Percentiles rank a stretch among this genome's conserved stretches.
These are phyloP conservation scores for Fistularia commersonii DNA, from an alignment of 2,797 vertebrate species.

Conservation along the genomic window DNA sequence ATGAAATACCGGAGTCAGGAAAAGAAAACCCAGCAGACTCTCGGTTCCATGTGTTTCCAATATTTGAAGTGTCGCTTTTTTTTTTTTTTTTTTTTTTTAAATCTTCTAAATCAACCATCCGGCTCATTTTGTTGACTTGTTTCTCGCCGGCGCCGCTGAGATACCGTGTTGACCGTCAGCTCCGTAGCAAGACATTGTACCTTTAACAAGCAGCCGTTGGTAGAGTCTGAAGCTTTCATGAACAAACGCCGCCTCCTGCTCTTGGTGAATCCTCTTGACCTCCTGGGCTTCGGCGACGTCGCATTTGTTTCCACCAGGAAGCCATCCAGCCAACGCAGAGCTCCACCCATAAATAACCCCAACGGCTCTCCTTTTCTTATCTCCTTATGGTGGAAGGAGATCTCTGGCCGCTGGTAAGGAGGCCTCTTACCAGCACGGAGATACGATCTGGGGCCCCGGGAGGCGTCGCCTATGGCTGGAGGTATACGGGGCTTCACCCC, in stretches of 20 bases:
- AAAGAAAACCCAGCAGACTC: too few species aligned
- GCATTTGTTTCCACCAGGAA: conserved; percentile 40
- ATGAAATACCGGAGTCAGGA: too few species aligned
- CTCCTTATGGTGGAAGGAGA: conserved; percentile 56
- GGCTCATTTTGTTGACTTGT: too few species aligned
- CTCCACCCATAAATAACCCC: conserved; percentile 41
- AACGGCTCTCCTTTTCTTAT: conserved; percentile 46
- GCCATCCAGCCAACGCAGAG: conserved; percentile 17
- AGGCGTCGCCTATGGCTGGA: conserved; percentile 60
- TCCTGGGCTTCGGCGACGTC: conserved; percentile 40
- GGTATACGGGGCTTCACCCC: conserved; percentile 67
- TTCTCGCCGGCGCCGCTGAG: too few species aligned
- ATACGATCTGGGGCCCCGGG: conserved; percentile 59
- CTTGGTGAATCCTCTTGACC: conserved; percentile 24
- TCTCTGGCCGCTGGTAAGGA: conserved; percentile 29
- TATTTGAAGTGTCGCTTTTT: too few species aligned
- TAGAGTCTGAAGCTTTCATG: too few species aligned
- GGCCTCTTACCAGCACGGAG: conserved; percentile 46
- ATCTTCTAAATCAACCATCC: too few species aligned
- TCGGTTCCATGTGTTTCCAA: too few species aligned
- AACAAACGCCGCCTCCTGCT: neutral
- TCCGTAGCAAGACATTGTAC: too few species aligned
- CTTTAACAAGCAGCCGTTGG: too few species aligned
- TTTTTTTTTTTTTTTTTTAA: too few species aligned
- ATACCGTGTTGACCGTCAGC: too few species aligned